Evolutionary conservation across 2,113 vertebrate genomes (phyloP), one percentile per base, ranked within the genome.

Genomic region (Symphodus melops): DNA sequence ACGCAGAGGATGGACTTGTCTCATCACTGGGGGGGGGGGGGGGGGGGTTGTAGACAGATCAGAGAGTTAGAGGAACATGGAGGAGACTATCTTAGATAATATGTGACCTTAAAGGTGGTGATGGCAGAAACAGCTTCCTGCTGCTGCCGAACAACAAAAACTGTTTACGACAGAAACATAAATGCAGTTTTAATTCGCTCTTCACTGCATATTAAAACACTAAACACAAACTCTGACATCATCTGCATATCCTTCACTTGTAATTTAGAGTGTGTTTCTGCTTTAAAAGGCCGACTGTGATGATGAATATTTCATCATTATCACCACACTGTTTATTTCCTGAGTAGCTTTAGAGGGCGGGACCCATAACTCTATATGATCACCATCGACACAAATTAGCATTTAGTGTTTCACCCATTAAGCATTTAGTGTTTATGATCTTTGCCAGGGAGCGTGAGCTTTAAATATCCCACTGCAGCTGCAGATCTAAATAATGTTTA

Each of bases 331-430:
- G 8, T 68, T 54, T 46, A 23, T 55, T 62, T 48, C 56, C 21
- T 36, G 4, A 39, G 41, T 41, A 53, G 39, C 48, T 61, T 17
- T 16, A 10, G n/a, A 51, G 60, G 39, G 21, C 23, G 55, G 14
- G 62, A 9, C 4, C 8, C 9, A 12, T 33, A 25, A 52, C 20
- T 49, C 23, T 25, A 12, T 28, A 52, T 25, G 37, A 55, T 64
- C 19, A 33, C 46, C 3, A 65, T 66, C n/a, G 8, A 68, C 20
- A 36, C 53, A 25, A 42, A 73, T 68, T 53, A 80, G 63, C 59
- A 70, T 75, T 75, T 55, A 71, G 72, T 61, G 60, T 71, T 56
- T 61, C 71, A 8, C 41, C 71, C 25, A 57, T 62, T 56, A 65
- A 57, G 67, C 49, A 13, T 67, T 48, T 66, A 61, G 72, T 67